Evolutionary conservation across 2,888 invertebrate genomes (phyloP).

Genomic region (Lithophane socia): DNA sequence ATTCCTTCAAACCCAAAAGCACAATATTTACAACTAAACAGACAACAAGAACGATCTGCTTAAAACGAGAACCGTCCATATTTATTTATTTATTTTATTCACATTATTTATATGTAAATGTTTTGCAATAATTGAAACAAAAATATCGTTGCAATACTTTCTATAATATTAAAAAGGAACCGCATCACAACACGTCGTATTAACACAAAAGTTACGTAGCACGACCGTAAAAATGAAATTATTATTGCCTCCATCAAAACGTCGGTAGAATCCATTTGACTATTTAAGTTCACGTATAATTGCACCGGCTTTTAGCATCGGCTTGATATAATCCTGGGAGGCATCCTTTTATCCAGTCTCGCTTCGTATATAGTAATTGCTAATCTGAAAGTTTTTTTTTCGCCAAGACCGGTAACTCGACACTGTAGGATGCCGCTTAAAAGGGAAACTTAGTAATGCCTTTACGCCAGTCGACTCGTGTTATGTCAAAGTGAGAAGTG

Average conservation of each 20-base stretch:
- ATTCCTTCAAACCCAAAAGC: conserved; percentile 9
- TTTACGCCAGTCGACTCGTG: conserved; percentile 85
- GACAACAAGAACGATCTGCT: conserved; percentile 1
- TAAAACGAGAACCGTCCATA: conserved; percentile 20
- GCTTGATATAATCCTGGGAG: conserved; percentile 76
- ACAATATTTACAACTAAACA: conserved; percentile 37
- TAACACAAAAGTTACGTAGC: conserved; percentile 60
- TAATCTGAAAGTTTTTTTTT: conserved; percentile 77
- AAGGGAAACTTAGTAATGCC: conserved; percentile 86
- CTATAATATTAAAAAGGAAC: conserved; percentile 50
- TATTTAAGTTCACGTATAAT: conserved; percentile 75
- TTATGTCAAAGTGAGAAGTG: conserved; percentile 79
- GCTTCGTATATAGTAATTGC: conserved; percentile 80
- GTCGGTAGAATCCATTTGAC: conserved; percentile 71
- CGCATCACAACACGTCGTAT: conserved; percentile 61
- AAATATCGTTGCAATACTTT: conserved; percentile 54
- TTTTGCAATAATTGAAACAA: conserved; percentile 57
- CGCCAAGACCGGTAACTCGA: conserved; percentile 78
- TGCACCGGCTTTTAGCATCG: conserved; percentile 69
- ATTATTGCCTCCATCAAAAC: conserved; percentile 70
- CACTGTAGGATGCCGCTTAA: conserved; percentile 83
- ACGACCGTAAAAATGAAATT: conserved; percentile 73
- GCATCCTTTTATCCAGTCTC: conserved; percentile 77
- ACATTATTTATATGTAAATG: conserved; percentile 53
- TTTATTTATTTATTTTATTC: conserved; percentile 21